A percentile compares a stretch with the other conserved stretches of the same genome.
Conservation (phyloP, 2,888 invertebrate genomes). For the Phytoseiulus persimilis region DNA sequence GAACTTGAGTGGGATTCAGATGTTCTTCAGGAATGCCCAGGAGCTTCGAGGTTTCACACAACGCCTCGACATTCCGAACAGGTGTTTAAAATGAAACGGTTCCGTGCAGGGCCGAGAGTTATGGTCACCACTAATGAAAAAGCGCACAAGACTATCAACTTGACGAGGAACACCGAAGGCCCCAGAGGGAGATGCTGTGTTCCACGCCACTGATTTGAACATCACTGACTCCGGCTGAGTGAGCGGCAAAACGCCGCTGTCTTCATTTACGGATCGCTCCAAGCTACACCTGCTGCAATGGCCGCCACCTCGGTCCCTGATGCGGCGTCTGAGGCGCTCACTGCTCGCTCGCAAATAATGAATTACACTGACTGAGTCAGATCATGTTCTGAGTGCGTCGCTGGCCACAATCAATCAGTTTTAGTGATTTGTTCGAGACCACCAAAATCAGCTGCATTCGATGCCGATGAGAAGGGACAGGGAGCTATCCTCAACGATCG, state of each 20-base stretch:
- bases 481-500: not conserved
- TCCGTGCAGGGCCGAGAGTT: not conserved
- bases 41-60: not conserved
- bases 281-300: not conserved
- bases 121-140: not conserved
- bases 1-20: no score
- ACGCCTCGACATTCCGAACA: not conserved
- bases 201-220: not conserved
- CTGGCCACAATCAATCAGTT: not conserved
- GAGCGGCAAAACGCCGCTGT: not conserved
- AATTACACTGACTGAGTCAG: not conserved
- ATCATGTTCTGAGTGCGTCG: not conserved
- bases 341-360: not conserved
- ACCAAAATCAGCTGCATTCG: not conserved
- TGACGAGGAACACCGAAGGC: not conserved
- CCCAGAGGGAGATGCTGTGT: not conserved
- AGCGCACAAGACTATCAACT: not conserved
- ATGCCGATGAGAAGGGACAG: not conserved
- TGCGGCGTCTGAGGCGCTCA: not conserved
- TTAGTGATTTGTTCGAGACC: not conserved
- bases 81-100: not conserved
- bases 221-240: not conserved
- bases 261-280: not conserved
- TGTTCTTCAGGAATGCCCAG: no score
- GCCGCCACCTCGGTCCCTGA: not conserved